These are phyloP conservation scores for Microcebus jonahi DNA, from an alignment of 2,113 vertebrate genomes.

Conservation along the genomic window DNA sequence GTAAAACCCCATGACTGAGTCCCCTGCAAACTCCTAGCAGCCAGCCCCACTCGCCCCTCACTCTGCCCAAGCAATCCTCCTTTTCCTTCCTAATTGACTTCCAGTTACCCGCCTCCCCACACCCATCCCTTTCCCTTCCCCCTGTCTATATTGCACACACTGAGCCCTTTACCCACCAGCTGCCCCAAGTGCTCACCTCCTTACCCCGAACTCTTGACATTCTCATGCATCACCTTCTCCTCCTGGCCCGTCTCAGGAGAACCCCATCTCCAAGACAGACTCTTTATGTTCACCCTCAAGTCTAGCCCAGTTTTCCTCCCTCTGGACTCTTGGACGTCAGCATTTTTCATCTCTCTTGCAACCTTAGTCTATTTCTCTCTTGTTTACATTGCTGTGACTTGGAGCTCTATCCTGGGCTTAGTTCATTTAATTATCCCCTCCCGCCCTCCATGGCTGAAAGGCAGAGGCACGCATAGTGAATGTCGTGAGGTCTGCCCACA, in stretches of 20 bases:
- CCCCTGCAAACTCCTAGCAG: background rate
- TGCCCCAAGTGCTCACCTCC: background rate
- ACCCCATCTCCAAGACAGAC: background rate
- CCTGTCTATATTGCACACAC: background rate
- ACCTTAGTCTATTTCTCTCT: background rate
- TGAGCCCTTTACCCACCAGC: background rate
- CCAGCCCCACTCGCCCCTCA: background rate
- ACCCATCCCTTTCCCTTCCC: background rate
- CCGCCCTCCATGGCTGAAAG: background rate
- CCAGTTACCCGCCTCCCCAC: background rate
- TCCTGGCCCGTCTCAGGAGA: background rate
- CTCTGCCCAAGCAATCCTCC: background rate
- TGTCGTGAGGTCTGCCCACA: background rate
- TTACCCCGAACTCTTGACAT: background rate
- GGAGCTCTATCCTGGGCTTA: background rate
- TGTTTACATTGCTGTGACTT: background rate
- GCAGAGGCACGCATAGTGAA: background rate
- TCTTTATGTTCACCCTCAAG: background rate
- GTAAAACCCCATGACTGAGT: background rate
- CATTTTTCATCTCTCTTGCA: background rate
- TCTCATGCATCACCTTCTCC: background rate
- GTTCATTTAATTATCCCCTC: background rate
- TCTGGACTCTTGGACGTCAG: background rate
- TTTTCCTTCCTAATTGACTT: background rate
- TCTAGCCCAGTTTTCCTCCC: background rate